A percentile compares a stretch with the other conserved stretches of the same genome.
These are phyloP conservation scores for Molanna angustata DNA, from an alignment of 2,888 invertebrate species.

Conservation along the genomic window DNA sequence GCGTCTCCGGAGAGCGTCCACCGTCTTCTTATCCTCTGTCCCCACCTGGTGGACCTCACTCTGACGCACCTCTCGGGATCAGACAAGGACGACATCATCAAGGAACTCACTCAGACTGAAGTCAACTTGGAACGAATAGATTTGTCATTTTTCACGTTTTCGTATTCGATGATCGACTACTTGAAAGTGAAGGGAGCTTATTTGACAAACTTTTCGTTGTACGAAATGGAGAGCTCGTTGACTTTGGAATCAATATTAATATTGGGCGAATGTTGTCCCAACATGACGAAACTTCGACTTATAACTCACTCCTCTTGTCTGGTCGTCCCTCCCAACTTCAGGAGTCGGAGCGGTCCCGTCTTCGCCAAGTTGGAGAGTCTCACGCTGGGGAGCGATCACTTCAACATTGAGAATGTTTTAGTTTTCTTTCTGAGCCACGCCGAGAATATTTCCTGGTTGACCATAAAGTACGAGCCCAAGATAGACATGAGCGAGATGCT, in stretches of 20 bases:
- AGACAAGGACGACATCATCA: constrained; percentile 48
- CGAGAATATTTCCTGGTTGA: constrained; percentile 43
- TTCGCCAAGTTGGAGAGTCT: constrained; percentile 44
- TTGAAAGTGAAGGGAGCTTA: constrained; percentile 45
- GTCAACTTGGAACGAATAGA: constrained; percentile 44
- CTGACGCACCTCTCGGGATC: constrained; percentile 49
- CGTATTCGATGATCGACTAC: constrained; percentile 45
- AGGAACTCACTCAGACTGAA: constrained; percentile 45
- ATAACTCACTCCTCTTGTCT: constrained; percentile 49
- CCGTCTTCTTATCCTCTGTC: constrained; percentile 49
- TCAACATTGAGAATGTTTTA: constrained; percentile 44
- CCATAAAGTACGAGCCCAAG: constrained; percentile 49
- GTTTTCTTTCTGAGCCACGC: constrained; percentile 47
- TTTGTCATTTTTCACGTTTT: constrained; percentile 50
- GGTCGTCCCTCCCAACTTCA: constrained; percentile 43
- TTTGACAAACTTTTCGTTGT: constrained; percentile 49
- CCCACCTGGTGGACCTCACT: constrained; percentile 46
- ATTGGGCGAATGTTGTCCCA: constrained; percentile 47
- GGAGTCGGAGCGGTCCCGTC: constrained; percentile 38
- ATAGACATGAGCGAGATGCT: constrained; percentile 45
- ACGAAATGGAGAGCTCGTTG: constrained; percentile 49
- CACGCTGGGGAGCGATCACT: constrained; percentile 49
- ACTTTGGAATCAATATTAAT: constrained; percentile 45
- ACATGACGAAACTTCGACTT: constrained; percentile 45
- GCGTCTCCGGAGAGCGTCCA: constrained; percentile 48